Evolutionary conservation across 2,113 vertebrate species (phyloP).

Genomic region (Pithys albifrons): DNA sequence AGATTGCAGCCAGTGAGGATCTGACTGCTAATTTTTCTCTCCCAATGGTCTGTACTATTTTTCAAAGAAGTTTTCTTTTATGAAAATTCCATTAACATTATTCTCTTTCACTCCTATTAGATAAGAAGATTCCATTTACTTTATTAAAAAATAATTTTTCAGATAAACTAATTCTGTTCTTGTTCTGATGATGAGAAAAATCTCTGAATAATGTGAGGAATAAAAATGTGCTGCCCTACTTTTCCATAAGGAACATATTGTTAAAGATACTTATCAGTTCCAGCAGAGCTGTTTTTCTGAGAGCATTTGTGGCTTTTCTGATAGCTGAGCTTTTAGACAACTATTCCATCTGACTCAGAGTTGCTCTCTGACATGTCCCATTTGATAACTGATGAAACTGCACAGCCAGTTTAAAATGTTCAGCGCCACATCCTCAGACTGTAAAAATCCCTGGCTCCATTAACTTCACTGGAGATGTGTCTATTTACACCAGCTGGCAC

Average conservation of each 20-base stretch:
- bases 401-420: background rate
- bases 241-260: background rate
- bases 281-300: background rate
- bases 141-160: background rate
- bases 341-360: background rate
- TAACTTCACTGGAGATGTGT: background rate
- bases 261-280: background rate
- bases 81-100: background rate
- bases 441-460: background rate
- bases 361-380: background rate
- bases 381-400: background rate
- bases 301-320: background rate
- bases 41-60: background rate
- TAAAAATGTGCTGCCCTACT: background rate
- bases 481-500: background rate
- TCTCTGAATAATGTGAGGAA: background rate
- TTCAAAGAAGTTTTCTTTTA: background rate
- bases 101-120: background rate
- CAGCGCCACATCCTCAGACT: background rate
- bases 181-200: background rate
- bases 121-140: background rate
- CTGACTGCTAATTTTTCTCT: slow-evolving; percentile 54
- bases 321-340: background rate
- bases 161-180: background rate
- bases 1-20: slow-evolving; percentile 27